Conservation (phyloP, 2,113 vertebrate species). For the Megaceryle maxima region DNA sequence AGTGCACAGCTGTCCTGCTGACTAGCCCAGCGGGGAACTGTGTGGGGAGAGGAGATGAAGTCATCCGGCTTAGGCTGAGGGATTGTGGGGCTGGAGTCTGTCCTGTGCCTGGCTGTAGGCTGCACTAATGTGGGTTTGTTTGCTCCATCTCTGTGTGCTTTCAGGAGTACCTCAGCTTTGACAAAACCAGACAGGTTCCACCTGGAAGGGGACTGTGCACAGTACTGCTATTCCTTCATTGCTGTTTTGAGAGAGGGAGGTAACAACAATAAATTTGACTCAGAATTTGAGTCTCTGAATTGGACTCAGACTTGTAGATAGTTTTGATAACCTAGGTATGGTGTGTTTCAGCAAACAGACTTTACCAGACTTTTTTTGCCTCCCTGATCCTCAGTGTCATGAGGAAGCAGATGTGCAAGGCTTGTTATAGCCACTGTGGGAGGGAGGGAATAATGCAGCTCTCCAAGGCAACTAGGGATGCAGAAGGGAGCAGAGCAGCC, state of each 20-base stretch:
- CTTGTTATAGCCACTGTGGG: neutral
- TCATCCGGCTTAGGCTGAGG: neutral
- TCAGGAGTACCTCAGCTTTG: neutral
- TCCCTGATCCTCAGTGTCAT: neutral
- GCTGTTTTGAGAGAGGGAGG: neutral
- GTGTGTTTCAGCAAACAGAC: neutral
- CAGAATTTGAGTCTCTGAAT: neutral
- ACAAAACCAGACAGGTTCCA: neutral
- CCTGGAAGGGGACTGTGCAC: neutral
- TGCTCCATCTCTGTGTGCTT: neutral
- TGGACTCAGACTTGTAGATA: neutral
- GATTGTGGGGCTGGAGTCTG: neutral
- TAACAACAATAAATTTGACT: neutral
- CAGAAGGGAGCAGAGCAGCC: neutral
- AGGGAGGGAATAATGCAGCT: neutral
- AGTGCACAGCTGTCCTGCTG: conserved; percentile 17
- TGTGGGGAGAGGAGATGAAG: neutral
- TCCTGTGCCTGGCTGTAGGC: neutral
- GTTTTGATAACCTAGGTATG: neutral
- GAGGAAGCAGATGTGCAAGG: neutral
- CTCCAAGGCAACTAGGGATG: neutral
- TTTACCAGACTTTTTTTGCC: neutral
- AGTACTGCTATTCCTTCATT: neutral
- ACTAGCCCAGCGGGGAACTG: neutral
- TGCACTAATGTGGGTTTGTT: neutral